phyloP scores from a whole-genome alignment of 2,113 vertebrate species.

The Entelurus aequoreus region DNA sequence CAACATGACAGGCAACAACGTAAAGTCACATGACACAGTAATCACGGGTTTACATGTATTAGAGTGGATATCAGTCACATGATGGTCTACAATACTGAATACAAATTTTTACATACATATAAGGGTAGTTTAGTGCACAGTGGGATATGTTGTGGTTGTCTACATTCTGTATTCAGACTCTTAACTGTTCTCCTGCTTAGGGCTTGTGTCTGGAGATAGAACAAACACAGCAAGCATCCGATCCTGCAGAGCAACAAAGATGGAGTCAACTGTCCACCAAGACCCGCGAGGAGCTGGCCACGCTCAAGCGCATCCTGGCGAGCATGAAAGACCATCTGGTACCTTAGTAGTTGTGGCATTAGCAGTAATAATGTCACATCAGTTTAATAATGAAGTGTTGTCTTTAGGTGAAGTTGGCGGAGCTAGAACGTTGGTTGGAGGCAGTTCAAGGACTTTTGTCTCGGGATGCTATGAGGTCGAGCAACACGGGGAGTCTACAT shows the following conservation, averaged over 20 bases:
- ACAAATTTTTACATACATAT: too few relatives aligned
- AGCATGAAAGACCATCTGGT: conserved; percentile 87
- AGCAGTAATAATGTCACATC: neutral
- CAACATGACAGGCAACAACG: conserved; percentile 10
- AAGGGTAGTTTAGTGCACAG: too few relatives aligned
- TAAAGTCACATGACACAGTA: conserved; percentile 11
- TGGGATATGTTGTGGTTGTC: neutral
- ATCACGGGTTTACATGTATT: neutral
- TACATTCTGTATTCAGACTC: neutral
- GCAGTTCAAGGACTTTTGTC: conserved; percentile 79
- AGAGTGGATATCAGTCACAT: neutral
- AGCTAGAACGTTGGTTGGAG: conserved; percentile 82
- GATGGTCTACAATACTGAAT: neutral
- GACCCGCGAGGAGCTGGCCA: conserved; percentile 74
- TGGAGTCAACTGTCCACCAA: conserved; percentile 79
- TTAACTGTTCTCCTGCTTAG: conserved; percentile 51
- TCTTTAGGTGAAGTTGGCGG: conserved; percentile 72
- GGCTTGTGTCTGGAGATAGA: conserved; percentile 75
- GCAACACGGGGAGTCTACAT: conserved; percentile 70
- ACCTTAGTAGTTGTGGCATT: neutral
- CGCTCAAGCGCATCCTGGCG: conserved; percentile 79
- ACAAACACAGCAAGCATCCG: conserved; percentile 76
- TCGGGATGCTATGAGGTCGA: conserved; percentile 69
- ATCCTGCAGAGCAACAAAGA: conserved; percentile 70
- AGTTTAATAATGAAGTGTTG: neutral